A percentile compares a stretch with the other conserved stretches of the same genome.
Evolutionary conservation across 2,113 vertebrate species (phyloP).

Genomic region (Falco punctatus): DNA sequence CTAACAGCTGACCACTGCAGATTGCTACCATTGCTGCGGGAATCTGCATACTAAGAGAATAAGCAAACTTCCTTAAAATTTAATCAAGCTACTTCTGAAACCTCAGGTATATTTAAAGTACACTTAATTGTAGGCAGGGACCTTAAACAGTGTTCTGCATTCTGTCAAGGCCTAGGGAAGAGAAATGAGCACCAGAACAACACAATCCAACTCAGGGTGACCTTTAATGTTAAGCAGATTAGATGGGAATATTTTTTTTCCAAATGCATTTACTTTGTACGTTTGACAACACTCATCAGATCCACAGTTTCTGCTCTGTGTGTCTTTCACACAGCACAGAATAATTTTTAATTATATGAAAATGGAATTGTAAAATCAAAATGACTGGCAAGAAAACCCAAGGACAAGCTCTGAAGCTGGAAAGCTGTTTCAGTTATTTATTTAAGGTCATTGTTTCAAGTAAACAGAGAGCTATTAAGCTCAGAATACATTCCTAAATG

Average conservation of each 20-base stretch:
- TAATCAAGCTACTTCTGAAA: not conserved
- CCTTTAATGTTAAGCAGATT: conserved; percentile 8
- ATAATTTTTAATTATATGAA: not conserved
- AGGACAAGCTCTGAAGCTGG: conserved; percentile 11
- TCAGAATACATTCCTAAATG: conserved; percentile 13
- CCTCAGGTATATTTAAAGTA: not conserved
- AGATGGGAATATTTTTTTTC: not conserved
- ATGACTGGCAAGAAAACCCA: conserved; percentile 6
- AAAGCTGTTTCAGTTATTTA: not conserved
- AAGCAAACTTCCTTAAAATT: not conserved
- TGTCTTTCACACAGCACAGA: not conserved
- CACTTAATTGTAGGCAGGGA: not conserved
- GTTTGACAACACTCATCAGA: not conserved
- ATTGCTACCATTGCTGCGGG: not conserved
- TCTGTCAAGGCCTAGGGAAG: not conserved
- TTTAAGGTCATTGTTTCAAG: conserved; percentile 27
- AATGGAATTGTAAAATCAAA: not conserved
- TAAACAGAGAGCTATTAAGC: conserved; percentile 36
- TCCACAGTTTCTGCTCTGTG: not conserved
- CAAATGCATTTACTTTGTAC: not conserved
- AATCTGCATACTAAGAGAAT: not conserved
- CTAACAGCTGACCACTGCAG: not conserved
- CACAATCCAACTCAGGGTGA: not conserved
- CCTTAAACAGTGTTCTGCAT: not conserved
- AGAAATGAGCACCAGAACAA: not conserved